Conservation (phyloP, 2,797 vertebrate genomes). For the Sebastes flavidus region DNA sequence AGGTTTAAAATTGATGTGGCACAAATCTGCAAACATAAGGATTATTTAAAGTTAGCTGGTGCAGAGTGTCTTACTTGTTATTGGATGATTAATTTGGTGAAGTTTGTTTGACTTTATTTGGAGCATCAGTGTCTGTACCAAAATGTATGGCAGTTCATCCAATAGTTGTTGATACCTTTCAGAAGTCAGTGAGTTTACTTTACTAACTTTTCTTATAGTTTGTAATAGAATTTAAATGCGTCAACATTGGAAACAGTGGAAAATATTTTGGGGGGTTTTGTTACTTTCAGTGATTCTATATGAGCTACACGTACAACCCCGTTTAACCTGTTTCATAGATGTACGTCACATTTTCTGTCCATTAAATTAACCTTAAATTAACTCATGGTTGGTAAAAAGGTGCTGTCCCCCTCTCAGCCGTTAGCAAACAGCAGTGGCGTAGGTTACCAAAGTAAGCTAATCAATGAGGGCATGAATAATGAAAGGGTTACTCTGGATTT, state of each 20-base stretch:
- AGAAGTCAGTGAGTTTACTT: neutral
- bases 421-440: too few relatives aligned
- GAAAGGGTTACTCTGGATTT: too few relatives aligned
- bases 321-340: neutral
- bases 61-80: neutral
- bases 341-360: neutral
- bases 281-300: neutral
- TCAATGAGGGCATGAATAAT: too few relatives aligned
- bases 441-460: too few relatives aligned
- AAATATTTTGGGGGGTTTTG: neutral
- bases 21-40: neutral
- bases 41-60: neutral
- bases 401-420: fast-evolving
- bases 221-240: neutral
- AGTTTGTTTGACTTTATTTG: neutral
- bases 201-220: neutral
- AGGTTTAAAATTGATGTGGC: neutral
- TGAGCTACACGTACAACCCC: neutral
- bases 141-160: neutral
- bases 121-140: neutral
- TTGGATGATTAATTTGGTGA: neutral
- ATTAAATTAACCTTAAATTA: neutral
- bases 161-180: neutral
- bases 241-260: neutral
- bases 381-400: neutral